phyloP scores from a whole-genome alignment of 92 coral and sea anemone species.

The Galaxea fascicularis region DNA sequence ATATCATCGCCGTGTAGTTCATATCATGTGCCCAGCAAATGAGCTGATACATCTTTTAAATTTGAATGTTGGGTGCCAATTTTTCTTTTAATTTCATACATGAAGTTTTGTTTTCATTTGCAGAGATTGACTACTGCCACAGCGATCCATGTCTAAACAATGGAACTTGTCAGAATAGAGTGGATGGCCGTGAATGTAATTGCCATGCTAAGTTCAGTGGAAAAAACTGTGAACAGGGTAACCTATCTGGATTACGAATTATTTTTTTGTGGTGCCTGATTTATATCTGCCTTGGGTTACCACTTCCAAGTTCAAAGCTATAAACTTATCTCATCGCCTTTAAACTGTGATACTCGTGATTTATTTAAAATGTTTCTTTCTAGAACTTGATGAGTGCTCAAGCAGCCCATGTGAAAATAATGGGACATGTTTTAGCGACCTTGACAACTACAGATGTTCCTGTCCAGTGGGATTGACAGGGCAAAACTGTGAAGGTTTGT shows the following conservation, averaged over 20 bases:
- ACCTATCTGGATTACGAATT: neutral
- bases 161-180: slow-evolving; percentile 9
- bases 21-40: too few relatives aligned
- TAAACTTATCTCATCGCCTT: too few relatives aligned
- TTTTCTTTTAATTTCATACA: neutral
- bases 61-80: neutral
- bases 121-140: neutral
- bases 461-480: slow-evolving; percentile 16
- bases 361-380: neutral
- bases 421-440: neutral
- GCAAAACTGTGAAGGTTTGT: slow-evolving; percentile 10
- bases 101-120: neutral
- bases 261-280: too few relatives aligned
- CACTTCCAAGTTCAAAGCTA: too few relatives aligned
- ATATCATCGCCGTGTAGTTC: too few relatives aligned
- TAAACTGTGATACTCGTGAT: too few relatives aligned
- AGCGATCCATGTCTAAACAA: slow-evolving; percentile 20
- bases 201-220: slow-evolving; percentile 6
- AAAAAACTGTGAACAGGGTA: neutral
- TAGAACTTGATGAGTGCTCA: slow-evolving; percentile 3
- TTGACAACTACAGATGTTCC: neutral
- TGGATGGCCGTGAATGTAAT: neutral
- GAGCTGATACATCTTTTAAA: too few relatives aligned
- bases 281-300: too few relatives aligned
- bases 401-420: slow-evolving; percentile 12